Evolutionary conservation across 30 jellyfish, hydroid and myxozoan genomes (phyloP), one percentile per base, ranked within the genome.

Genomic region (Hydra vulgaris): DNA sequence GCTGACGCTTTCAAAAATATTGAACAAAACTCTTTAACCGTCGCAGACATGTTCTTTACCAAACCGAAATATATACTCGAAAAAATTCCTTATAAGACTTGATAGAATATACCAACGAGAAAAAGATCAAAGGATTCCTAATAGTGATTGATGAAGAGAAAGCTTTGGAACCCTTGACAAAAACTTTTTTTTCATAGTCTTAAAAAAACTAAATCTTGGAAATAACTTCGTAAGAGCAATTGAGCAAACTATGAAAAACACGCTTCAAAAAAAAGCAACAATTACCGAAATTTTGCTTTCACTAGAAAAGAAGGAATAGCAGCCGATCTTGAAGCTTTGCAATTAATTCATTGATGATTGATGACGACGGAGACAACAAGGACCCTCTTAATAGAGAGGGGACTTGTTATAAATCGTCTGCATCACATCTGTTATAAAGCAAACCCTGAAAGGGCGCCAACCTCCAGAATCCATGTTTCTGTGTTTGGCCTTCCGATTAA

Each of bases 1-100:
- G 61, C 61, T 24, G 17, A 18, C 86, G 17, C 88, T 81, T 7
- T 27, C 73, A 72, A 12, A 61, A 18, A 74, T 72, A 18, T 61
- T 73, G 7, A 66, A 24, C 26, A 17, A 27, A n/a, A 66, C 78
- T 0, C 24, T 85, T 7, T 18, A 55, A 19, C 69, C 40, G 22
- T 84, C 80, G 68, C 90, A 79, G 70, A 72, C 89, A 7, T 85
- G 90, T 61, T 26, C 82, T 72, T 85, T 70, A 21, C 86, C 95
- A 15, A 84, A 84, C 23, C 25, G 95, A 3, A 73, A 81, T 8
- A 79, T 85, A 18, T 71, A 25, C 66, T 84, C 74, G 73, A 79
- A 85, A 54, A 1, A 54, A 19, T 21, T 25, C 72, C 81, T 80
- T 52, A 18, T 78, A 15, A 55, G 89, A 85, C 21, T 8, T 54